phyloP scores from a whole-genome alignment of 2,113 vertebrate genomes.

The Labrus mixtus region DNA sequence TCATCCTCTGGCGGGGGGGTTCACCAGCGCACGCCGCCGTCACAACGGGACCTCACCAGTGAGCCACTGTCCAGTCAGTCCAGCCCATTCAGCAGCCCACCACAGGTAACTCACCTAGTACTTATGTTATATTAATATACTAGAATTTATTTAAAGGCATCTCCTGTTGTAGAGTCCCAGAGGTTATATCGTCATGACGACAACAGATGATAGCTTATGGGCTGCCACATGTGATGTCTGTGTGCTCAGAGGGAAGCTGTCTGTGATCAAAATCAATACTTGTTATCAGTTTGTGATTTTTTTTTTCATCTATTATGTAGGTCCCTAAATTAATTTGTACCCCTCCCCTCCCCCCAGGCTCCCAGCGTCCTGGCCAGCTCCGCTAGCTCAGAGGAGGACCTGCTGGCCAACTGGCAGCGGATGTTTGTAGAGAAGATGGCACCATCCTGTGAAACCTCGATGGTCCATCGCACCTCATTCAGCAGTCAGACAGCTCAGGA shows the following conservation, averaged over 20 bases:
- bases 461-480: slow-evolving; percentile 90
- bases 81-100: slow-evolving; percentile 88
- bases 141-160: too few relatives aligned
- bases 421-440: slow-evolving; percentile 95
- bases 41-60: slow-evolving; percentile 68
- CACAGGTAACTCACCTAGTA: slow-evolving; percentile 66
- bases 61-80: slow-evolving; percentile 87
- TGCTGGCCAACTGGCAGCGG: slow-evolving; percentile 95
- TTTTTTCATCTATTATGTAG: background rate
- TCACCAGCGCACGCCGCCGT: slow-evolving; percentile 69
- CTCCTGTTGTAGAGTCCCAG: too few relatives aligned
- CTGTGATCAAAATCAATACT: too few relatives aligned
- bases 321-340: background rate
- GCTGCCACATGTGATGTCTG: too few relatives aligned
- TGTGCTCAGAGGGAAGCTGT: too few relatives aligned
- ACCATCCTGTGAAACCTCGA: slow-evolving; percentile 76
- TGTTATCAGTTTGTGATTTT: background rate
- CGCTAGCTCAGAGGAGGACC: slow-evolving; percentile 93
- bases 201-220: too few relatives aligned
- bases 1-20: slow-evolving; percentile 75
- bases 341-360: slow-evolving; percentile 72
- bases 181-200: too few relatives aligned
- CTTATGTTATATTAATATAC: too few relatives aligned
- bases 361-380: slow-evolving; percentile 88
- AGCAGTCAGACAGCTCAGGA: slow-evolving; percentile 87